Conservation (phyloP, 1,140 invertebrate species). For the Archivesica marissinica region DNA sequence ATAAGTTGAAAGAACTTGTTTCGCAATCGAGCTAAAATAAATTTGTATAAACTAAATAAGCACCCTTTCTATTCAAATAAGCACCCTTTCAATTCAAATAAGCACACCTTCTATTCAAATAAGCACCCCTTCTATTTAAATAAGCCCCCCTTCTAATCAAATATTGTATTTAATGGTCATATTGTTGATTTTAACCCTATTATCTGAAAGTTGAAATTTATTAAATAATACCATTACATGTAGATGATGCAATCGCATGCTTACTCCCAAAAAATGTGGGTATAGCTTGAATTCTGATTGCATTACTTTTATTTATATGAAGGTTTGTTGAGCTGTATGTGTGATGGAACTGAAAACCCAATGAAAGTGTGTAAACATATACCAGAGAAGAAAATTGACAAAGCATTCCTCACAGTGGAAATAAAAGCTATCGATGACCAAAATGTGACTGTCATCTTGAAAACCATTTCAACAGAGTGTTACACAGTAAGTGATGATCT, state of each 20-base stretch:
- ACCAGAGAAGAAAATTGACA: constrained; percentile 67
- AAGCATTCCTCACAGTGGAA: constrained; percentile 62
- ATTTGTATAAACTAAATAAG: too few species aligned
- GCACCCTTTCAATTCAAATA: too few species aligned
- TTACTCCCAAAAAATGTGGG: not conserved
- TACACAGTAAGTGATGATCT: constrained; percentile 61
- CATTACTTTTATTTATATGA: not conserved
- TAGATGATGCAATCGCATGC: not conserved
- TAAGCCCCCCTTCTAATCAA: not conserved
- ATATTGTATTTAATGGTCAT: not conserved
- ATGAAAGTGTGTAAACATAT: constrained; percentile 25
- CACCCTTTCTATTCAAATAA: too few species aligned
- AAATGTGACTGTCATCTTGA: constrained; percentile 40
- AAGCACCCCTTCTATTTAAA: too few species aligned
- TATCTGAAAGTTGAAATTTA: not conserved
- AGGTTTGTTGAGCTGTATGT: not conserved
- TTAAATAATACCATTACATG: not conserved
- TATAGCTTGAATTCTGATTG: not conserved
- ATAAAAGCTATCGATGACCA: constrained; percentile 22
- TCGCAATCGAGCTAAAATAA: too few species aligned
- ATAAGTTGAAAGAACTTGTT: too few species aligned
- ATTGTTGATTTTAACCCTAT: not conserved
- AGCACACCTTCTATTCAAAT: too few species aligned
- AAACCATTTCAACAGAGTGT: constrained; percentile 66
- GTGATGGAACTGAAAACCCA: not conserved